phyloP scores from a whole-genome alignment of 2,888 invertebrate genomes.

The Leucophora obtusa region DNA sequence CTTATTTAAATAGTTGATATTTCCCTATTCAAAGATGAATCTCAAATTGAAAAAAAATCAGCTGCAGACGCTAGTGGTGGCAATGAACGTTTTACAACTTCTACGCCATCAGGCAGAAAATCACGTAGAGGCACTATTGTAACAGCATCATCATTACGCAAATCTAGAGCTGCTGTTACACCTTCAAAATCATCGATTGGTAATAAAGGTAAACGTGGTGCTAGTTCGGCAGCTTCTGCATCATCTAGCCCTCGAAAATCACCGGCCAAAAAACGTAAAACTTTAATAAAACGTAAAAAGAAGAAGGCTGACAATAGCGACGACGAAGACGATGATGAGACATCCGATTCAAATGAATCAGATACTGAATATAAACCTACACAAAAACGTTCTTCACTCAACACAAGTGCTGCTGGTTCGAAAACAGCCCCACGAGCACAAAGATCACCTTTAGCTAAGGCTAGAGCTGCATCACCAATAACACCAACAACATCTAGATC shows the following conservation, averaged over 20 bases:
- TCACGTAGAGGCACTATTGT: slow-evolving; percentile 60
- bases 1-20: slow-evolving; percentile 84
- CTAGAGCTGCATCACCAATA: slow-evolving; percentile 72
- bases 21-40: slow-evolving; percentile 90
- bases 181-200: slow-evolving; percentile 44
- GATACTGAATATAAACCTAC: slow-evolving; percentile 72
- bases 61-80: slow-evolving; percentile 30
- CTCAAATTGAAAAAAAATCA: slow-evolving; percentile 82
- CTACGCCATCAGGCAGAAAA: slow-evolving; percentile 55
- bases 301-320: slow-evolving; percentile 62
- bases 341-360: slow-evolving; percentile 67
- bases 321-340: slow-evolving; percentile 65
- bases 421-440: slow-evolving; percentile 70
- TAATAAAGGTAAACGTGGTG: slow-evolving; percentile 62
- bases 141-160: slow-evolving; percentile 39
- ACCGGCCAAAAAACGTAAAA: slow-evolving; percentile 66
- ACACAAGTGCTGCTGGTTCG: slow-evolving; percentile 60
- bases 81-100: slow-evolving; percentile 47
- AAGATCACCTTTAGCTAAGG: slow-evolving; percentile 72
- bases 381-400: slow-evolving; percentile 67
- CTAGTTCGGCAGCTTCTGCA: slow-evolving; percentile 25
- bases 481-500: slow-evolving; percentile 70
- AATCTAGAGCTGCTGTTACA: slow-evolving; percentile 38
- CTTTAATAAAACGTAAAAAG: slow-evolving; percentile 67
- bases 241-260: slow-evolving; percentile 54